Conservation (phyloP, 2,113 vertebrate genomes). For the Prietella phreatophila region DNA sequence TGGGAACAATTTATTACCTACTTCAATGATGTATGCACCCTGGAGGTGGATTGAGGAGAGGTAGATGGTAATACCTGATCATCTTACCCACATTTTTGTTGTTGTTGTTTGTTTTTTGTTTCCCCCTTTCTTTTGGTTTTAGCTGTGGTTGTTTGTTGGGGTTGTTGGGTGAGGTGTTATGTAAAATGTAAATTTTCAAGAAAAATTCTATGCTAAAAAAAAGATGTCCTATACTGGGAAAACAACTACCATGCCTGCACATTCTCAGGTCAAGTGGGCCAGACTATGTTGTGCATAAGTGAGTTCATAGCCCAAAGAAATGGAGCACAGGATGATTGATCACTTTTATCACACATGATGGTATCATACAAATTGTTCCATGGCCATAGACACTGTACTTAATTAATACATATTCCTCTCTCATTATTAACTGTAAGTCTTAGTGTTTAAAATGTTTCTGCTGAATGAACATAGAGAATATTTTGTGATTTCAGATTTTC, state of each 20-base stretch:
- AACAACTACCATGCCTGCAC: constrained; percentile 43
- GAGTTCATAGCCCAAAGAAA: not conserved
- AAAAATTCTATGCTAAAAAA: not conserved
- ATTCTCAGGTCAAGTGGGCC: constrained; percentile 49
- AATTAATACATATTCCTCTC: not conserved
- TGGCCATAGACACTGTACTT: not conserved
- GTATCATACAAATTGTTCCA: not conserved
- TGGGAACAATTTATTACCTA: no score
- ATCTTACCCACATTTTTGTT: no score
- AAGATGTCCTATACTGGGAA: constrained; percentile 55
- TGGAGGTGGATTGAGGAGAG: no score
- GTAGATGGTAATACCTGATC: no score
- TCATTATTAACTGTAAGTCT: not conserved
- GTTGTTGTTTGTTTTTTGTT: no score
- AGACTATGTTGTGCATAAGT: constrained; percentile 35
- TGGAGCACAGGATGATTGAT: not conserved
- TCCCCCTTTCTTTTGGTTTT: no score
- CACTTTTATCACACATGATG: not conserved
- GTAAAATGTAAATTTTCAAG: no score
- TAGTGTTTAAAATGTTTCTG: not conserved
- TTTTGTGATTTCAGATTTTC: not conserved
- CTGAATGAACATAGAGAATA: not conserved
- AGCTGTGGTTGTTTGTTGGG: no score
- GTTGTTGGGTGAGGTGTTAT: no score
- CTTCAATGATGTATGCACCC: no score